phyloP scores from a whole-genome alignment of 1,140 invertebrate genomes.

The Brevipalpus yothersi region DNA sequence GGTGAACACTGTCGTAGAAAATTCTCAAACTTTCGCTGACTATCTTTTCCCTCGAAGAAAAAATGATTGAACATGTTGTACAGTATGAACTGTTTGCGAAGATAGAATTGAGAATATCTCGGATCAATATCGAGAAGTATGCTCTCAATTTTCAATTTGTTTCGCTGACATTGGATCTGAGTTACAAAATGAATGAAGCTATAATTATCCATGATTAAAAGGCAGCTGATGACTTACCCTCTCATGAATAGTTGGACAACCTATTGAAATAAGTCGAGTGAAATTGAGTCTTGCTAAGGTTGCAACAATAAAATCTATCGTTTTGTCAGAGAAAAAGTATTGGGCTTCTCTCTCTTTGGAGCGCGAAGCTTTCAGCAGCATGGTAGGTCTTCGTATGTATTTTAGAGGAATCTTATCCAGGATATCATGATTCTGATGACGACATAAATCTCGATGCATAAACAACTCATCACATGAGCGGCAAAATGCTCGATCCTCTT shows the following conservation, averaged over 20 bases:
- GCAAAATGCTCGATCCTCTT: background rate
- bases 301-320: conserved; percentile 2
- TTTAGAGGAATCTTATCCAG: background rate
- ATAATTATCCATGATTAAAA: background rate
- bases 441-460: background rate
- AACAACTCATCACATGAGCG: background rate
- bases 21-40: conserved; percentile 27
- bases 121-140: conserved; percentile 50
- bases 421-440: background rate
- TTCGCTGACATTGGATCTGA: background rate
- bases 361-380: background rate
- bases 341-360: background rate
- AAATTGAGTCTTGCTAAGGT: background rate
- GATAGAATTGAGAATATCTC: conserved; percentile 41
- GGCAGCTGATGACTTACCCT: background rate
- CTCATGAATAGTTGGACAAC: conserved; percentile 10
- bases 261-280: conserved; percentile 6
- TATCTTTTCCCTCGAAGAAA: conserved; percentile 37
- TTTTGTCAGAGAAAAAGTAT: conserved; percentile 1
- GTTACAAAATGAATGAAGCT: background rate
- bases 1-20: conserved; percentile 31
- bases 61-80: conserved; percentile 77
- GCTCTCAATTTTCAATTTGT: conserved; percentile 25
- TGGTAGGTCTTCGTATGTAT: background rate
- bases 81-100: conserved; percentile 36